Percentiles rank a stretch among this genome's conserved stretches.
These are phyloP conservation scores for Aphis craccivora DNA, from an alignment of 1,140 invertebrate genomes.

Conservation along the genomic window DNA sequence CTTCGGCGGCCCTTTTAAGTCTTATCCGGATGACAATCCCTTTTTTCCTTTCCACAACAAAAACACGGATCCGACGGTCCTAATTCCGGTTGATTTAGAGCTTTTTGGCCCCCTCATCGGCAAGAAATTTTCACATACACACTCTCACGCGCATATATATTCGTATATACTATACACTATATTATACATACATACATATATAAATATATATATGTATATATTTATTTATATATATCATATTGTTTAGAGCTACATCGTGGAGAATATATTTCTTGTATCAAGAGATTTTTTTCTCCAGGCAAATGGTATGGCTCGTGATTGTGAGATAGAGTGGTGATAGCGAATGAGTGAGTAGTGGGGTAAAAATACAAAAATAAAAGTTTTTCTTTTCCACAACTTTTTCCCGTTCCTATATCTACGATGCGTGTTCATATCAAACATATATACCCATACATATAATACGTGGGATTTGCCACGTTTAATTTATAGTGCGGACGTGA, in stretches of 20 bases:
- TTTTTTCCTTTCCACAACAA: conserved; percentile 56
- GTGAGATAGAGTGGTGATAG: neutral
- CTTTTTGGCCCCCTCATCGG: conserved; percentile 38
- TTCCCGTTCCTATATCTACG: neutral
- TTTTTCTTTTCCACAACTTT: conserved; percentile 39
- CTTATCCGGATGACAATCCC: conserved; percentile 58
- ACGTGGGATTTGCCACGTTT: conserved; percentile 39
- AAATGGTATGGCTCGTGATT: neutral
- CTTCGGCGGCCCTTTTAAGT: conserved; percentile 50
- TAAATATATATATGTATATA: too few relatives aligned
- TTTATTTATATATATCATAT: neutral
- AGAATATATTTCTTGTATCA: neutral
- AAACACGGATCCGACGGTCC: conserved; percentile 44
- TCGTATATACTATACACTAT: neutral
- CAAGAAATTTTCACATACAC: conserved; percentile 49
- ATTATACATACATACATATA: neutral
- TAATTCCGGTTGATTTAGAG: conserved; percentile 58
- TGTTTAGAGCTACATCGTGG: neutral
- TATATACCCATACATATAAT: neutral
- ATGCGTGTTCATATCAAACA: conserved; percentile 18
- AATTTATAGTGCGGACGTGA: conserved; percentile 54
- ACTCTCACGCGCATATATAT: neutral
- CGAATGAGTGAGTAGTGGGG: neutral
- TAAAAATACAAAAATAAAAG: conserved; percentile 44
- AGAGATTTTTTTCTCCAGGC: conserved; percentile 32